Percentiles rank a stretch among this genome's conserved stretches.
Evolutionary conservation across 64 coral and sea anemone genomes (phyloP).

Genomic region (Stichodactyla mertensii): DNA sequence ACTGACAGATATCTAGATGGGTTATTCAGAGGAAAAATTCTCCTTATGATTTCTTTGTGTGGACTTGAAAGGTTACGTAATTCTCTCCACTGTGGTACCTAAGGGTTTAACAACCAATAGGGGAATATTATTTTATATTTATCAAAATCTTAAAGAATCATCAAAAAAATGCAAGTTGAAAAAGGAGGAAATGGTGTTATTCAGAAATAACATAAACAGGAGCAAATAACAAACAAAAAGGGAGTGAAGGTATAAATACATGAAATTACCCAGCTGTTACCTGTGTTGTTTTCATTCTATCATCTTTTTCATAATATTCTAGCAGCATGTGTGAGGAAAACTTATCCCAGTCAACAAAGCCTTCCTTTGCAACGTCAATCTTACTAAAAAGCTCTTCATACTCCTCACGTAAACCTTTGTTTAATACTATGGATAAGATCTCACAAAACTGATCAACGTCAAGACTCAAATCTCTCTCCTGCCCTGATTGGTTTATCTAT

Average conservation of each 20-base stretch:
- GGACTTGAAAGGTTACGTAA: conserved; percentile 70
- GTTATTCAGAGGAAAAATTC: conserved; percentile 61
- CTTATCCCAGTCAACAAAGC: conserved; percentile 99
- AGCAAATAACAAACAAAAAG: neutral
- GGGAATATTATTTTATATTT: no score
- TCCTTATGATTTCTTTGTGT: conserved; percentile 90
- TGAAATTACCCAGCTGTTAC: neutral
- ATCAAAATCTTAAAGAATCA: no score
- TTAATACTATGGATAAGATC: conserved; percentile 84
- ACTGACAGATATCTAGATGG: conserved; percentile 91
- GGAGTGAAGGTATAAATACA: neutral
- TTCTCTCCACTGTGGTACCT: conserved; percentile 98
- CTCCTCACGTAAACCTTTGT: conserved; percentile 79
- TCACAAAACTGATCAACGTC: conserved; percentile 96
- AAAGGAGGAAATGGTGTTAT: no score
- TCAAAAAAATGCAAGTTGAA: no score
- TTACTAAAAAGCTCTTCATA: conserved; percentile 91
- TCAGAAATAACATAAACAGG: neutral
- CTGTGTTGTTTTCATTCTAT: conserved; percentile 98
- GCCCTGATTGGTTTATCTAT: conserved; percentile 85
- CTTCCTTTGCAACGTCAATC: conserved; percentile 89
- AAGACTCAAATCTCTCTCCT: conserved; percentile 75
- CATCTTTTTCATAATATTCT: conserved; percentile 99
- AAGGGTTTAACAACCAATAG: neutral
- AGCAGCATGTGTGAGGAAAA: conserved; percentile 96